Evolutionary conservation across 2,888 invertebrate species (phyloP).

Genomic region (Charanyca ferruginea): DNA sequence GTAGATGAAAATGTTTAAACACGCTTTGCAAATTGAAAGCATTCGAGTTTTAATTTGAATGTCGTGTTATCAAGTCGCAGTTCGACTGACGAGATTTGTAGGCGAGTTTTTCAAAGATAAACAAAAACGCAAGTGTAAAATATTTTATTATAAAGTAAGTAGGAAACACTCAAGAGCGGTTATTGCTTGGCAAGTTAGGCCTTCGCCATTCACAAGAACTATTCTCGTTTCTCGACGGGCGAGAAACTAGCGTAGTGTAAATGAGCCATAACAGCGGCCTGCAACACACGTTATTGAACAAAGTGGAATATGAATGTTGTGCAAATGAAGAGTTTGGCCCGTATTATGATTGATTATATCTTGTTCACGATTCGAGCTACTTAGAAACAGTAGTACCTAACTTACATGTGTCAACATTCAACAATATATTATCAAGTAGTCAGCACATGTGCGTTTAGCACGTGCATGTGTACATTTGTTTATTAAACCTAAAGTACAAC

Average conservation of each 20-base stretch:
- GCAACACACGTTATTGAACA: conserved; percentile 25
- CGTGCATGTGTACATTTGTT: conserved; percentile 18
- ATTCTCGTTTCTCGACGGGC: no score
- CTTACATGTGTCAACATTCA: conserved; percentile 53
- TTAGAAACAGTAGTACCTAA: conserved; percentile 54
- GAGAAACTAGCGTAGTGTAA: conserved; percentile 5
- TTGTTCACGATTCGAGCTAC: conserved; percentile 67
- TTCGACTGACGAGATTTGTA: no score
- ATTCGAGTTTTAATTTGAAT: no score
- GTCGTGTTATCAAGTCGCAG: no score
- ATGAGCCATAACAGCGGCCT: background rate
- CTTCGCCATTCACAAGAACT: no score
- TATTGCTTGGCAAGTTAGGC: no score
- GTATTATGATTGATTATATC: conserved; percentile 72
- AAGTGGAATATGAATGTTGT: conserved; percentile 51
- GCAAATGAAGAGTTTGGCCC: conserved; percentile 67
- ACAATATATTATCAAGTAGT: conserved; percentile 41
- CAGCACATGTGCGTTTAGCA: conserved; percentile 17
- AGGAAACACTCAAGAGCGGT: no score
- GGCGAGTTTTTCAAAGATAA: no score
- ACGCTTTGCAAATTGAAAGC: no score
- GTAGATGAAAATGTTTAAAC: background rate
- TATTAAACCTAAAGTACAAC: conserved; percentile 1
- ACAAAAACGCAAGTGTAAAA: no score
- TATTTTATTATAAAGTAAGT: no score